A percentile compares a stretch with the other conserved stretches of the same genome.
phyloP scores from a whole-genome alignment of 2,888 invertebrate genomes.

The Coelogynopora nodosa region DNA sequence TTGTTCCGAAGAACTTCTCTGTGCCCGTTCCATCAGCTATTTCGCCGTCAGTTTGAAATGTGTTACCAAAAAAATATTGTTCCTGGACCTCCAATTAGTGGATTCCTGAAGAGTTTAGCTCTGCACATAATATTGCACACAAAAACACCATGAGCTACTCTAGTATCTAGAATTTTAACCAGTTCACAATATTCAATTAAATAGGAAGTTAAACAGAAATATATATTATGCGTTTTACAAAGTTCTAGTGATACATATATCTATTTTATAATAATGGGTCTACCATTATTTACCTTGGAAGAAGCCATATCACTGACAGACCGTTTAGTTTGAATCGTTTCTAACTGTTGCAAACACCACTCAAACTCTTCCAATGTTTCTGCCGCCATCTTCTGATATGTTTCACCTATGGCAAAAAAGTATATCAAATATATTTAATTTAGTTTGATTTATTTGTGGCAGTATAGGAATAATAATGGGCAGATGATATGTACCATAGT shows the following conservation, averaged over 20 bases:
- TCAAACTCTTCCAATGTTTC: constrained; percentile 98
- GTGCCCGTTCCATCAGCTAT: too few relatives aligned
- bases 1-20: too few relatives aligned
- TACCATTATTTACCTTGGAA: constrained; percentile 80
- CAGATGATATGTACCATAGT: too few relatives aligned
- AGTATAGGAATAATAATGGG: too few relatives aligned
- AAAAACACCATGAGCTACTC: background rate
- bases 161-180: too few relatives aligned
- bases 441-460: too few relatives aligned
- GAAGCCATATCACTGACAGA: constrained; percentile 99
- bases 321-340: constrained; percentile 97
- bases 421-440: too few relatives aligned
- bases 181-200: too few relatives aligned
- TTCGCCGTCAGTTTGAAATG: constrained; percentile 1
- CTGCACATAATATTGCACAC: background rate
- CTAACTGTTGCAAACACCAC: constrained; percentile 98
- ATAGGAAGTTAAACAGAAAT: background rate
- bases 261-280: background rate
- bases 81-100: constrained; percentile 6
- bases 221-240: background rate
- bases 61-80: constrained; percentile 11
- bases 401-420: background rate
- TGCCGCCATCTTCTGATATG: constrained; percentile 68
- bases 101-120: constrained; percentile 20
- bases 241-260: background rate